Percentiles rank a stretch among this genome's conserved stretches.
Evolutionary conservation across 1,140 invertebrate species (phyloP).

Genomic region (Pseudomyrmex flavicornis): DNA sequence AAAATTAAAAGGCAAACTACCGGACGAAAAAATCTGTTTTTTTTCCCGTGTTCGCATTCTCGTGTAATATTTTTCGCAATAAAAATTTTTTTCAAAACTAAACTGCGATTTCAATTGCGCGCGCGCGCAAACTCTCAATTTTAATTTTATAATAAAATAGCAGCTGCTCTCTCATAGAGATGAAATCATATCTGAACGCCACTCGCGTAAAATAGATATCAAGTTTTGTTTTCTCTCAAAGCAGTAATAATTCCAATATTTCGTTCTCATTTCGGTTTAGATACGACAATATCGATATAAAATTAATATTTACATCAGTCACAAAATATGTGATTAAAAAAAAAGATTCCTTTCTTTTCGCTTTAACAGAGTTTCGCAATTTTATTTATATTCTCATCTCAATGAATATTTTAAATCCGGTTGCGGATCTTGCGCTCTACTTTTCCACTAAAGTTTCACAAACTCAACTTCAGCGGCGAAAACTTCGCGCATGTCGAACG

Average conservation of each 20-base stretch:
- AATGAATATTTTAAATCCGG: constrained; percentile 17
- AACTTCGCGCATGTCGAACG: background rate
- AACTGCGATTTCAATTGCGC: too few relatives aligned
- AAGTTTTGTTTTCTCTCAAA: constrained; percentile 10
- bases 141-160: background rate
- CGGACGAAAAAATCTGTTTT: background rate
- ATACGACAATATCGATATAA: background rate
- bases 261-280: background rate
- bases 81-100: background rate
- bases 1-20: background rate
- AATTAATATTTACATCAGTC: background rate
- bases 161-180: background rate
- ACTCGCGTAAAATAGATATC: background rate
- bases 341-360: background rate
- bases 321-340: background rate
- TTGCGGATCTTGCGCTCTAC: background rate
- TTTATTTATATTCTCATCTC: constrained; percentile 10
- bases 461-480: background rate
- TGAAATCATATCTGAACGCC: background rate
- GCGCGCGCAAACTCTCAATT: too few relatives aligned
- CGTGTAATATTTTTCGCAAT: background rate
- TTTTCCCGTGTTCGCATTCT: background rate
- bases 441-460: background rate
- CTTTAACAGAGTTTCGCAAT: background rate
- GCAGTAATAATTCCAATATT: constrained; percentile 6